Evolutionary conservation across 2,888 invertebrate species (phyloP), one percentile per base, ranked within the genome.

Genomic region (Asteroscopus sphinx): DNA sequence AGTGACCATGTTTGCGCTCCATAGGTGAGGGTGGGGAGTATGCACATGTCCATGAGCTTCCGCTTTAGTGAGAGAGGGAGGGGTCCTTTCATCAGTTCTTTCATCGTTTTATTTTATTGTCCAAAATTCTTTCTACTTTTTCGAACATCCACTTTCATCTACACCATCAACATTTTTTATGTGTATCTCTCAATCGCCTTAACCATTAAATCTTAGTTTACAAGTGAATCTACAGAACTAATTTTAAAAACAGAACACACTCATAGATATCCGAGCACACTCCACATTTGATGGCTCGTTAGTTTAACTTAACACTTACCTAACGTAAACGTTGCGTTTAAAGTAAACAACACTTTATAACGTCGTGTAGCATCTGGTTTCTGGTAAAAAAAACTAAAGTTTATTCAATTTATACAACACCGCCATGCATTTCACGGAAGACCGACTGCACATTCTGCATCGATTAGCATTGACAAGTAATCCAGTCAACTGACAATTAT

Each of bases 201-300:
- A 11, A 11, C 1, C 21, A 11, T 45, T 8, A 17, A 17, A 17
- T 30, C 6, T 6, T n/a, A 28, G 5, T 15, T 41, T 32, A 17
- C n/a, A 44, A n/a, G 28, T 9, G 12, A 39, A 30, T 47, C 21
- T 48, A 13, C 17, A 47, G n/a, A n/a, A n/a, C n/a, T n/a, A n/a
- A n/a, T n/a, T n/a, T n/a, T n/a, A n/a, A n/a, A n/a, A n/a, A n/a
- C n/a, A n/a, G n/a, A n/a, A n/a, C n/a, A n/a, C n/a, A n/a, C n/a
- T 25, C 26, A 26, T 35, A 12, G 36, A 21, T 12, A 26, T 17
- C 33, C 41, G 37, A 67, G 28, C 44, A 39, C 33, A 28, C 21
- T 21, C 5, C 11, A 46, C 11, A 46, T 25, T 49, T 67, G 28
- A 46, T 45, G 17, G 68, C 45, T 67, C 33, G 61, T 60, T 60